Conservation (phyloP, 2,797 vertebrate species). For the Schizothorax lantsangensis region DNA sequence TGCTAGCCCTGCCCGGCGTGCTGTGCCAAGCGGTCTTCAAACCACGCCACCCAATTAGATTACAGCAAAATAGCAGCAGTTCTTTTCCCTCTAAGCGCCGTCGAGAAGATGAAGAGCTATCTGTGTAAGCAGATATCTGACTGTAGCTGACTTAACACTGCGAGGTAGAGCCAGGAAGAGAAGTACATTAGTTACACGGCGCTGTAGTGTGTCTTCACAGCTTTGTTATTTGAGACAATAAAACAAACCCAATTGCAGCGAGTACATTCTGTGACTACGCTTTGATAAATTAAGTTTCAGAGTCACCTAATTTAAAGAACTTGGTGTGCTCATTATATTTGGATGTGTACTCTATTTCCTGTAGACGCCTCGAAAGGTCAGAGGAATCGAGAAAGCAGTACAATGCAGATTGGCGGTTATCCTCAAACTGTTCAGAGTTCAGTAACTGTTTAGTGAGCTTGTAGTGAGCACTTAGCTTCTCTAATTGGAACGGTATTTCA, state of each 20-base stretch:
- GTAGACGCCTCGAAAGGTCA: slow-evolving; percentile 11
- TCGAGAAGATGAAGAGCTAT: slow-evolving; percentile 52
- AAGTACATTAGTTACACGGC: slow-evolving; percentile 3
- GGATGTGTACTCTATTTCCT: background rate
- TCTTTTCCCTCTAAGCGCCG: slow-evolving; percentile 36
- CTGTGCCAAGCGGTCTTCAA: slow-evolving; percentile 70
- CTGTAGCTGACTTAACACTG: slow-evolving; percentile 38
- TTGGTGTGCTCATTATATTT: slow-evolving; percentile 23
- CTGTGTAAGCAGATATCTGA: slow-evolving; percentile 31
- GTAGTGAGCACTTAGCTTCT: slow-evolving; percentile 25
- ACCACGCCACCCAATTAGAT: slow-evolving; percentile 66
- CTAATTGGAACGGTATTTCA: slow-evolving; percentile 41
- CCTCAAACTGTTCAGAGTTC: background rate
- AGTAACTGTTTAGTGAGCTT: slow-evolving; percentile 24
- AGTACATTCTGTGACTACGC: slow-evolving; percentile 21
- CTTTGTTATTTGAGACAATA: slow-evolving; percentile 14
- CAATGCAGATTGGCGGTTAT: background rate
- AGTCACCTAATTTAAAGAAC: background rate
- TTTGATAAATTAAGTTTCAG: background rate
- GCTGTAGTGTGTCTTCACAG: background rate
- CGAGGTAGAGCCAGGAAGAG: slow-evolving; percentile 13
- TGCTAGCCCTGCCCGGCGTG: slow-evolving; percentile 64
- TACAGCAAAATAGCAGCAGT: slow-evolving; percentile 66
- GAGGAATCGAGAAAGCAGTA: background rate
- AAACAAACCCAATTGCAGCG: background rate